These are phyloP conservation scores for Corythornis madagascariensis DNA, from an alignment of 2,113 vertebrate genomes.

Conservation along the genomic window DNA sequence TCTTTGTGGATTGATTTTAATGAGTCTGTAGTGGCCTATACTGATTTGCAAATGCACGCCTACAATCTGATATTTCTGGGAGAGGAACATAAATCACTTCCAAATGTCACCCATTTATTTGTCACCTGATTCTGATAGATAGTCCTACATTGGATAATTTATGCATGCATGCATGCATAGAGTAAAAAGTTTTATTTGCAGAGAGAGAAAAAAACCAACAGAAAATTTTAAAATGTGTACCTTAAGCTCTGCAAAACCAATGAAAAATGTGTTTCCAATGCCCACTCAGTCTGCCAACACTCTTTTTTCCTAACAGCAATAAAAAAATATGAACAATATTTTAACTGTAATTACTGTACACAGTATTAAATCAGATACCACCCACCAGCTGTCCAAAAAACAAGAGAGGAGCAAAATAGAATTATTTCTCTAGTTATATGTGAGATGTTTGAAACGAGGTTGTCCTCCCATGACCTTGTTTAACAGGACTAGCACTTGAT, in stretches of 20 bases:
- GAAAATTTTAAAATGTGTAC: neutral
- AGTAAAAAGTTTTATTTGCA: neutral
- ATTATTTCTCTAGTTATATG: neutral
- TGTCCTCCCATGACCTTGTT: conserved; percentile 46
- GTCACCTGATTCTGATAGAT: neutral
- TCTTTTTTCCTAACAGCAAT: conserved; percentile 27
- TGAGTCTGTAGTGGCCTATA: neutral
- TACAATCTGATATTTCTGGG: conserved; percentile 27
- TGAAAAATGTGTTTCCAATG: conserved; percentile 53
- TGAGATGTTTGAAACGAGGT: neutral
- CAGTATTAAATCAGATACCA: conserved; percentile 50
- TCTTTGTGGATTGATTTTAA: conserved; percentile 13
- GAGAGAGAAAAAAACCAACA: neutral
- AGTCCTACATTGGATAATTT: neutral
- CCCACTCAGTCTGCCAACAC: conserved; percentile 61
- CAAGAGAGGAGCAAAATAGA: conserved; percentile 21
- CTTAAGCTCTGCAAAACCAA: neutral
- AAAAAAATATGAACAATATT: conserved; percentile 62
- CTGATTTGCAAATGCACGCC: neutral
- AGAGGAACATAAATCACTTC: neutral
- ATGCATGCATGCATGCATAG: neutral
- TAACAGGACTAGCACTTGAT: neutral
- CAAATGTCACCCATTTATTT: conserved; percentile 22
- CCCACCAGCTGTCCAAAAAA: conserved; percentile 60
- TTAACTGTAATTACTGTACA: conserved; percentile 69